These are phyloP conservation scores for Drosophila trapezifrons DNA, from an alignment of 1,140 invertebrate species.

Conservation along the genomic window DNA sequence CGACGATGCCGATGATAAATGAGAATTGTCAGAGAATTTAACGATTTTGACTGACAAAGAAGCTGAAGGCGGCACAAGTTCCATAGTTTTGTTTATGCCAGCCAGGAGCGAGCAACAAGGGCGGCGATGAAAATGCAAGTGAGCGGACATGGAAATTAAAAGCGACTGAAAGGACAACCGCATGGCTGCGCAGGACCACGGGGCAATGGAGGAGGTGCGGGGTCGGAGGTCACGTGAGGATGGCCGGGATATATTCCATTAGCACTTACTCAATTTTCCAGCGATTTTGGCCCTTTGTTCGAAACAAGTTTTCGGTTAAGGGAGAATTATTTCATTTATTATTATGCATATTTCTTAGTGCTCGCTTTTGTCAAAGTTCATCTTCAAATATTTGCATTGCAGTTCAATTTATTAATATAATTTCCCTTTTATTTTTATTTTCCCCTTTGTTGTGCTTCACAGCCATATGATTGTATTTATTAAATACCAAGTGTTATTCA, in stretches of 20 bases:
- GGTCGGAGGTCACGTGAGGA: not conserved
- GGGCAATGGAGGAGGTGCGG: no score
- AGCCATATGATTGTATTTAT: not conserved
- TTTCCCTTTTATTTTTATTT: not conserved
- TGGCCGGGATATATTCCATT: constrained; percentile 48
- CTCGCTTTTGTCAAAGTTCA: not conserved
- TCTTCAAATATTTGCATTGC: not conserved
- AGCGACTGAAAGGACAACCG: constrained; percentile 45
- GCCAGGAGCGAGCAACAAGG: constrained; percentile 15
- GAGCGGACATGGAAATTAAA: constrained; percentile 65
- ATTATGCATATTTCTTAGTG: constrained; percentile 3
- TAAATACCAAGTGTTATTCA: not conserved
- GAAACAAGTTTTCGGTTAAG: not conserved
- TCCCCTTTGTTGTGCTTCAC: not conserved
- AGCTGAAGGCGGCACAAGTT: constrained; percentile 35
- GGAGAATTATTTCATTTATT: not conserved
- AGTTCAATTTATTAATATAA: not conserved
- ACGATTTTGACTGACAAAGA: constrained; percentile 78
- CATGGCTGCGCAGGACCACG: constrained; percentile 16
- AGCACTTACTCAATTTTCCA: constrained; percentile 67
- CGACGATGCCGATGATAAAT: constrained; percentile 64
- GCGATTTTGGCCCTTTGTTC: constrained; percentile 57
- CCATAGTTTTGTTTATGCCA: constrained; percentile 74
- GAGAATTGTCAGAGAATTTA: constrained; percentile 72
- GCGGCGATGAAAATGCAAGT: constrained; percentile 32